Percentiles rank a stretch among this genome's conserved stretches.
These are phyloP conservation scores for Neolamprologus brichardi DNA, from an alignment of 2,113 vertebrate species.

Conservation along the genomic window DNA sequence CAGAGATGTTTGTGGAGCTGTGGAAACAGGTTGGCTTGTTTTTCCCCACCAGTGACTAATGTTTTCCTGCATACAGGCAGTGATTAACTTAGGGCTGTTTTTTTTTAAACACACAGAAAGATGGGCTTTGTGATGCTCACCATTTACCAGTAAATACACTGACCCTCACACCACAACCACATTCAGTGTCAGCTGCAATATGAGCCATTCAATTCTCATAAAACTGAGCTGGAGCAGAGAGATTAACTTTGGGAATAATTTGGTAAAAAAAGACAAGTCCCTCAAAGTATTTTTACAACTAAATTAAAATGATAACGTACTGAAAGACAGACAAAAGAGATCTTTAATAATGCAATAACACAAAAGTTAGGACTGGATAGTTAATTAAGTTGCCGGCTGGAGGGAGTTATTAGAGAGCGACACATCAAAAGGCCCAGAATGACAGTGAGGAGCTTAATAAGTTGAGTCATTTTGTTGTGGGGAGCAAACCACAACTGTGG, in stretches of 20 bases:
- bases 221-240: background rate
- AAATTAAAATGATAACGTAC: background rate
- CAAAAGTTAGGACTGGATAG: background rate
- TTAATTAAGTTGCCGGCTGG: background rate
- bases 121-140: background rate
- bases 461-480: background rate
- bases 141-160: background rate
- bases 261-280: background rate
- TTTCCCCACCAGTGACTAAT: conserved; percentile 31
- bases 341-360: background rate
- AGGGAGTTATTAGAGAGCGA: background rate
- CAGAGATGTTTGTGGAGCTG: conserved; percentile 5
- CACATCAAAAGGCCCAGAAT: background rate
- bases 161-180: background rate
- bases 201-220: background rate
- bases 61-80: conserved; percentile 11
- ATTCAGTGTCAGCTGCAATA: background rate
- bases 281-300: background rate
- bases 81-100: background rate
- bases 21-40: conserved; percentile 28
- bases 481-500: background rate
- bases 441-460: background rate
- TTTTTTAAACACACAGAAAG: background rate
- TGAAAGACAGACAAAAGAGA: background rate
- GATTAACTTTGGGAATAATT: background rate